phyloP scores from a whole-genome alignment of 2,797 vertebrate species.

The Spea hammondii region DNA sequence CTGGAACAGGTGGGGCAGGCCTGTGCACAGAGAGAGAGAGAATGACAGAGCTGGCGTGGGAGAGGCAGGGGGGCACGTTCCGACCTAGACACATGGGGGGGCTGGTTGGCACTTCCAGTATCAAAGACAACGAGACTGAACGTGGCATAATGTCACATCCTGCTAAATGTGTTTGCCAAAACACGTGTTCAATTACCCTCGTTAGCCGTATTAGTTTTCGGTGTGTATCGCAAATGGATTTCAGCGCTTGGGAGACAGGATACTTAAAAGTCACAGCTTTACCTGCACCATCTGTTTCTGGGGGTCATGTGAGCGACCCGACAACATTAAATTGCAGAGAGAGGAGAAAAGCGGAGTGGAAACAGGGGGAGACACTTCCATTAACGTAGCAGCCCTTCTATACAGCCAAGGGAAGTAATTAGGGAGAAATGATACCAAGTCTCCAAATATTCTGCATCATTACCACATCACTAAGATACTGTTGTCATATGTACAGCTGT shows the following conservation, averaged over 20 bases:
- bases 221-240: slow-evolving; percentile 53
- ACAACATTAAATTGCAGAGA: slow-evolving; percentile 48
- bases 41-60: slow-evolving; percentile 37
- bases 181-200: slow-evolving; percentile 58
- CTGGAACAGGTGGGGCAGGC: slow-evolving; percentile 74
- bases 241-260: slow-evolving; percentile 51
- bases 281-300: slow-evolving; percentile 58
- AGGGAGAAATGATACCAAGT: not conserved
- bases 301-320: slow-evolving; percentile 51
- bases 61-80: slow-evolving; percentile 28
- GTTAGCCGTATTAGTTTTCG: slow-evolving; percentile 56
- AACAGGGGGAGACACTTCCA: slow-evolving; percentile 50
- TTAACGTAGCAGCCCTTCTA: not conserved
- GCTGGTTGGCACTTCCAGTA: slow-evolving; percentile 53
- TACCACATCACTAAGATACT: not conserved
- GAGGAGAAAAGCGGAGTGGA: slow-evolving; percentile 24
- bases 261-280: slow-evolving; percentile 54
- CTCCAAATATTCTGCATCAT: slow-evolving; percentile 4
- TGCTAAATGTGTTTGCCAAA: slow-evolving; percentile 60
- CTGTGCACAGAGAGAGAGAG: slow-evolving; percentile 53
- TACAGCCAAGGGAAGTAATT: not conserved
- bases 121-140: slow-evolving; percentile 48
- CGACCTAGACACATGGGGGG: slow-evolving; percentile 47
- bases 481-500: not conserved
- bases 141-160: slow-evolving; percentile 57